Percentiles rank a stretch among this genome's conserved stretches.
Conservation (phyloP, 1,140 invertebrate species). For the Euschistus heros region DNA sequence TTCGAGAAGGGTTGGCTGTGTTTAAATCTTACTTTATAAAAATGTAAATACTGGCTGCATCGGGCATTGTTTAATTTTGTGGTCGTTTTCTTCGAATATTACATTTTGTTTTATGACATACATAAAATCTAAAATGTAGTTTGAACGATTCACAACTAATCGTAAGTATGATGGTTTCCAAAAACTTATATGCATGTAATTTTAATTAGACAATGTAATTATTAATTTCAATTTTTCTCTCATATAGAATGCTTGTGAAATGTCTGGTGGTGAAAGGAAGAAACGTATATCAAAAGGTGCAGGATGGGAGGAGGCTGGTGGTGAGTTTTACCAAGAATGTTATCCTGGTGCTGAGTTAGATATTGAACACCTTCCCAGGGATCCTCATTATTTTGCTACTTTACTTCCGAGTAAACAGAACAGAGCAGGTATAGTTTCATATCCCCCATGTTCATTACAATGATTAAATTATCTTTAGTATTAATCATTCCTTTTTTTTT, state of each 20-base stretch:
- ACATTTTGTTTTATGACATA: too few species aligned
- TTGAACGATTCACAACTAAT: too few species aligned
- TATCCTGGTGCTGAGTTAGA: constrained; percentile 62
- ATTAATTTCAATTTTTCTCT: background rate
- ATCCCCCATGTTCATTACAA: constrained; percentile 30
- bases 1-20: too few species aligned
- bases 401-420: constrained; percentile 65
- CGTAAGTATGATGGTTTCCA: too few species aligned
- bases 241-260: constrained; percentile 29
- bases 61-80: too few species aligned
- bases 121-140: too few species aligned
- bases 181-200: too few species aligned
- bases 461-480: background rate
- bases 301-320: constrained; percentile 73
- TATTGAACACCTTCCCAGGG: constrained; percentile 50
- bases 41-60: too few species aligned
- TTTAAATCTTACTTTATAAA: too few species aligned
- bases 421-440: constrained; percentile 40
- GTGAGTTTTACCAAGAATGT: constrained; percentile 74
- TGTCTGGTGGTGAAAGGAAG: constrained; percentile 48
- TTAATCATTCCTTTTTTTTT: background rate
- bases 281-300: constrained; percentile 43
- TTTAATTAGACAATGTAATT: background rate
- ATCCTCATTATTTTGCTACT: constrained; percentile 60
- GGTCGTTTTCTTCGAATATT: too few species aligned